Percentiles rank a stretch among this genome's conserved stretches.
Conservation (phyloP, 2,797 vertebrate species). For the Amphiprion clarkii region DNA sequence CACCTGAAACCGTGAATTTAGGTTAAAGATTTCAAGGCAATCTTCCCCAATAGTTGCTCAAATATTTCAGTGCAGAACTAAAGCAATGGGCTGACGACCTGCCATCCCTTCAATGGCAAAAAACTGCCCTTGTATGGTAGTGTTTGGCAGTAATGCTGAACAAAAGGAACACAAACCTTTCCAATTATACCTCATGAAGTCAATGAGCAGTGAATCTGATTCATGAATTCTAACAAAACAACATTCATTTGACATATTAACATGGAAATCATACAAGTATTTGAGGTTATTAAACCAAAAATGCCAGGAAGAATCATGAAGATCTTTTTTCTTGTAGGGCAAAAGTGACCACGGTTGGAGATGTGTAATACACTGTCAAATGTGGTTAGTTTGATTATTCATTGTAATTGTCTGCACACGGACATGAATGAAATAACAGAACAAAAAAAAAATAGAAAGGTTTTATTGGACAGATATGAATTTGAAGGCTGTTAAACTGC, state of each 20-base stretch:
- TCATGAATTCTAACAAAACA: not conserved
- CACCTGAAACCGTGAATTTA: too few relatives aligned
- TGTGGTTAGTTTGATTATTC: not conserved
- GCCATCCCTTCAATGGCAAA: too few relatives aligned
- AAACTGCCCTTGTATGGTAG: too few relatives aligned
- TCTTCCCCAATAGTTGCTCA: too few relatives aligned
- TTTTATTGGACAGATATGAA: constrained; percentile 11
- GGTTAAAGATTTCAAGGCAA: too few relatives aligned
- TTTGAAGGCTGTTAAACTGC: not conserved
- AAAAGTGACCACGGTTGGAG: not conserved
- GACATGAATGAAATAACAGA: not conserved
- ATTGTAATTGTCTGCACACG: not conserved
- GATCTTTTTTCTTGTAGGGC: too few relatives aligned
- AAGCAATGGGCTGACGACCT: too few relatives aligned
- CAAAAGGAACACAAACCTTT: too few relatives aligned
- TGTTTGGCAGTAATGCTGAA: too few relatives aligned
- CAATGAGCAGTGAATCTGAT: not conserved
- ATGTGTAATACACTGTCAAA: not conserved
- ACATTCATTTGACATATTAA: not conserved
- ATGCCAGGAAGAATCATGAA: not conserved
- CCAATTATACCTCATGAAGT: not conserved
- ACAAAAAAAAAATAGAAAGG: not conserved
- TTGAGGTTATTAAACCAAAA: not conserved
- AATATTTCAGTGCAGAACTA: too few relatives aligned
- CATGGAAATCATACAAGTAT: not conserved